phyloP scores from a whole-genome alignment of 2,888 invertebrate genomes.

The Empis livida region DNA sequence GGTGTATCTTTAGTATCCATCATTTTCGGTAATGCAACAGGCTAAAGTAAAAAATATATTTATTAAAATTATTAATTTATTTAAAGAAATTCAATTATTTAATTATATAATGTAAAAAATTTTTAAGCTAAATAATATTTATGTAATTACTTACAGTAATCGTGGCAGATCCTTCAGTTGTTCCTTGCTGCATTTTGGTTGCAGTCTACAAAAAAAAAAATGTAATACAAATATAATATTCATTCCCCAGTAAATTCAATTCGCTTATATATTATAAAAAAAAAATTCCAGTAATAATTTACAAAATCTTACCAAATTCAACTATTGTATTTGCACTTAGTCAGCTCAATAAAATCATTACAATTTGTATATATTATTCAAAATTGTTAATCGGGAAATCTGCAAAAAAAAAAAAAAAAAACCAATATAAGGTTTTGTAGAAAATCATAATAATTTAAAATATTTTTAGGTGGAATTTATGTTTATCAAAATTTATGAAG shows the following conservation, averaged over 20 bases:
- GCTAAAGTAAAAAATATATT: background rate
- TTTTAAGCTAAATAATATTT: no score
- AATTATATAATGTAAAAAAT: no score
- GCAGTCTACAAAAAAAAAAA: slow-evolving; percentile 12
- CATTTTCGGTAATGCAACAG: slow-evolving; percentile 4
- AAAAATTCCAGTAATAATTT: no score
- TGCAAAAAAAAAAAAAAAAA: slow-evolving; percentile 16
- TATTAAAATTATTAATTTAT: no score
- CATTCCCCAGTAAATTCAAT: no score
- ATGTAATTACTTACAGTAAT: slow-evolving; percentile 17
- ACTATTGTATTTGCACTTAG: slow-evolving; percentile 8
- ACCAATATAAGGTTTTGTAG: no score
- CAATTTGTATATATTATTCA: slow-evolving; percentile 6
- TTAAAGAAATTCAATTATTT: no score
- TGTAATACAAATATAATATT: no score
- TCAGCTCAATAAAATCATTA: slow-evolving; percentile 13
- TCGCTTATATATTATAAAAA: no score
- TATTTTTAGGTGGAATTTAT: no score
- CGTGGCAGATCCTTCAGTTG: slow-evolving; percentile 15
- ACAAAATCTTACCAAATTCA: slow-evolving; percentile 8
- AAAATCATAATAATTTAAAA: no score
- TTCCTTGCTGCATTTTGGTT: slow-evolving; percentile 18
- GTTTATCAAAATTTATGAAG: no score
- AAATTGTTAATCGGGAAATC: slow-evolving; percentile 14
- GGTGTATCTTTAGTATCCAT: slow-evolving; percentile 28